Base-by-base conservation (phyloP, 2,797 vertebrate genomes). In the Notolepis coatsorum region DNA sequence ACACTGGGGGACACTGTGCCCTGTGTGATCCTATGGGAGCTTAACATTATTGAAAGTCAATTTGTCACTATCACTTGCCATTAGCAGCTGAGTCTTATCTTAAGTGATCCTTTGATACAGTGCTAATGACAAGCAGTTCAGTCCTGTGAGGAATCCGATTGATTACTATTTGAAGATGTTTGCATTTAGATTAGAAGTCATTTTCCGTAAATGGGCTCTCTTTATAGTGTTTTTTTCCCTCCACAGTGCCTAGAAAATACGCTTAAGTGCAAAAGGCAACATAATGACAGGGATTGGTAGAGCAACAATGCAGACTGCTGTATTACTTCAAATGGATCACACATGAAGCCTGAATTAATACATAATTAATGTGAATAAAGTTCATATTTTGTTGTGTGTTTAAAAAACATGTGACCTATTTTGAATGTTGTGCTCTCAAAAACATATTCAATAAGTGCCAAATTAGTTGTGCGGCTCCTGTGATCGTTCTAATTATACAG, bases 401-500 rank as follows among this genome's bases (percentile, higher is more conserved):
- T 86, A 79, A 89, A 89, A 80, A 41, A 52, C 3, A 87, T 85
- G 82, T 91, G 90, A 91, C 89, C 89, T 91, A 91, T 90, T 91
- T 91, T 88, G 75, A 84, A 89, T 52, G 82, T 77, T 86, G 85
- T 86, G 86, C 90, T 88, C 84, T 82, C 61, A 72, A 86, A n/a
- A 87, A 89, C 84, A 88, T 70, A 90, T 91, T 91, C 87, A 91
- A 82, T 82, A 80, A 72, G 78, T 88, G 88, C 87, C 84, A 91
- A 92, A 91, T 89, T 71, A 89, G 86, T 88, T 88, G 86, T 86
- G 83, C 83, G 82, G 81, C 86, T 88, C n/a, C 80, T 88, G 85
- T 91, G 92, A 92, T 92, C 86, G 85, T 87, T 92, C 89, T 92
- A 92, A 92, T 93, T 91, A 90, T 90, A 90, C 90, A 91, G 92